These are phyloP conservation scores for Lasioglossum vierecki DNA, from an alignment of 2,888 invertebrate genomes.

Conservation along the genomic window DNA sequence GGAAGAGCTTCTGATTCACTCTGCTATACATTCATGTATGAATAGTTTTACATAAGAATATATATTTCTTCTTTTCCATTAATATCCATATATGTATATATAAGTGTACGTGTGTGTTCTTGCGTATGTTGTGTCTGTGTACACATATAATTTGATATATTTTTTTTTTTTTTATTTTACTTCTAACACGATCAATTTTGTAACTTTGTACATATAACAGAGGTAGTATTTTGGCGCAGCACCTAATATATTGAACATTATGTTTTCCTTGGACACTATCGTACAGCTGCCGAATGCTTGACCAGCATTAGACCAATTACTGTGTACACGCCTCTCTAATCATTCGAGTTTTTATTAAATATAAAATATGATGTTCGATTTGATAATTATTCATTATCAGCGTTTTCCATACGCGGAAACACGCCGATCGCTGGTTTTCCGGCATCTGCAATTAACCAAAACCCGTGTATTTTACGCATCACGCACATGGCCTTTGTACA, in stretches of 20 bases:
- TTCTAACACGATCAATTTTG: slow-evolving; percentile 66
- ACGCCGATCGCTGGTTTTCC: slow-evolving; percentile 71
- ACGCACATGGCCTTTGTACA: background rate
- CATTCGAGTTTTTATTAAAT: slow-evolving; percentile 58
- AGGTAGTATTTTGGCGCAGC: slow-evolving; percentile 81
- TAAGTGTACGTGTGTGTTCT: slow-evolving; percentile 3
- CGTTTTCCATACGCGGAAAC: slow-evolving; percentile 70
- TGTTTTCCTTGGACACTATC: slow-evolving; percentile 62
- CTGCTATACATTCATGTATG: slow-evolving; percentile 57
- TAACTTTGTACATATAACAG: slow-evolving; percentile 80
- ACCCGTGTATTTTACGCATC: background rate
- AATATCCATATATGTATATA: slow-evolving; percentile 58
- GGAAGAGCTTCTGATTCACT: slow-evolving; percentile 63
- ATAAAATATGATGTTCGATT: slow-evolving; percentile 63
- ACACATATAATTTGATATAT: slow-evolving; percentile 60
- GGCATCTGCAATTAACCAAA: slow-evolving; percentile 76
- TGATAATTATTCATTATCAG: slow-evolving; percentile 67
- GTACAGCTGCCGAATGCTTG: slow-evolving; percentile 31
- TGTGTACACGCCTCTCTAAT: slow-evolving; percentile 45
- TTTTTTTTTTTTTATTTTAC: slow-evolving; percentile 58
- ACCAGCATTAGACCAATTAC: slow-evolving; percentile 44
- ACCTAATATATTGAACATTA: slow-evolving; percentile 76
- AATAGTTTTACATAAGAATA: slow-evolving; percentile 76
- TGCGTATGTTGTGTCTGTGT: slow-evolving; percentile 57
- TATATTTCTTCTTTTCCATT: slow-evolving; percentile 70